Percentiles rank a stretch among this genome's conserved stretches.
Evolutionary conservation across 2,888 invertebrate genomes (phyloP).

Genomic region (Drosophila anomelani): DNA sequence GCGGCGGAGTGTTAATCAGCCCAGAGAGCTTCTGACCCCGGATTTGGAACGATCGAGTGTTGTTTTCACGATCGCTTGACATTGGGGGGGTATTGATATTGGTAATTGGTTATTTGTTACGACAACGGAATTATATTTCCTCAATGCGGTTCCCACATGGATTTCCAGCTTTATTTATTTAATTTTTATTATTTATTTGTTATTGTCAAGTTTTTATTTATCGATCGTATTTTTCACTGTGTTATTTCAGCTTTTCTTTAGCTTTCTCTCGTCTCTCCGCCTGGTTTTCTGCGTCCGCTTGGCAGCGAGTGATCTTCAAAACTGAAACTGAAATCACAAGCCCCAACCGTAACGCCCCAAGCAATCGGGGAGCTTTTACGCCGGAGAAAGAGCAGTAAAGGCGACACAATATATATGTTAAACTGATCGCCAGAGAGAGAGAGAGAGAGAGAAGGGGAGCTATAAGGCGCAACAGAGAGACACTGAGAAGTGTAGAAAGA

Average conservation of each 20-base stretch:
- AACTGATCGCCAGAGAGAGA: no score
- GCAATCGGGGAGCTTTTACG: slow-evolving; percentile 56
- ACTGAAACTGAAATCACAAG: slow-evolving; percentile 65
- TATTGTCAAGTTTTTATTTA: slow-evolving; percentile 26
- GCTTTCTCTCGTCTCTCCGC: slow-evolving; percentile 24
- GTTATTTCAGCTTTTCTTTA: neutral
- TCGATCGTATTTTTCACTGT: neutral
- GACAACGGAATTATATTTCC: neutral
- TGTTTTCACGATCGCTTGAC: slow-evolving; percentile 57
- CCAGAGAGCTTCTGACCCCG: slow-evolving; percentile 67
- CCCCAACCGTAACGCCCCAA: slow-evolving; percentile 43
- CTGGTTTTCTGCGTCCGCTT: slow-evolving; percentile 34
- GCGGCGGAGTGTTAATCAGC: slow-evolving; percentile 68
- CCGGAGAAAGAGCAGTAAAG: slow-evolving; percentile 23
- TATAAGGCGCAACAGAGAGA: neutral
- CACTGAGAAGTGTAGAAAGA: slow-evolving; percentile 8
- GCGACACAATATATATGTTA: neutral
- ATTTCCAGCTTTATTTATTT: slow-evolving; percentile 41
- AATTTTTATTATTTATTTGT: slow-evolving; percentile 51
- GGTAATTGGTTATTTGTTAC: slow-evolving; percentile 12
- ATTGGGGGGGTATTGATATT: slow-evolving; percentile 53
- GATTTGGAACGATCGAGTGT: slow-evolving; percentile 54
- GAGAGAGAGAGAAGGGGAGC: neutral
- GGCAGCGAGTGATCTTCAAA: slow-evolving; percentile 69
- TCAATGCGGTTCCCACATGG: neutral